Evolutionary conservation across 2,888 invertebrate species (phyloP), one percentile per base, ranked within the genome.

Genomic region (Apotomis turbidana): DNA sequence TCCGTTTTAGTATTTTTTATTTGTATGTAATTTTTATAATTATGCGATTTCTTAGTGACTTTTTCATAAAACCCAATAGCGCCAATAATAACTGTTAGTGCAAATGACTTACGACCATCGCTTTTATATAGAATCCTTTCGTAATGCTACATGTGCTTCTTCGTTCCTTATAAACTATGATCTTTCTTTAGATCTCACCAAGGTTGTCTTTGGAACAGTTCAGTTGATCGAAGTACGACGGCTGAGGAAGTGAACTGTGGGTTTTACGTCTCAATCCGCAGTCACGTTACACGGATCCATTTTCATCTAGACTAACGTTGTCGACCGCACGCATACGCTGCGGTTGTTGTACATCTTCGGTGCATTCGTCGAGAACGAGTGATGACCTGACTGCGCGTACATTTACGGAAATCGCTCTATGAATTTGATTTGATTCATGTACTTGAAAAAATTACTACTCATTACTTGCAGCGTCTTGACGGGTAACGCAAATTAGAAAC

Each of bases 301-400:
- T 85, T 82, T 81, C 78, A 83, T 83, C 78, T 80, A 79, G 80
- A 78, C 79, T 85, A 85, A 83, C 84, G 80, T 81, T 77, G 80
- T 74, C 80, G 78, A 66, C 87, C 87, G 87, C 87, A 87, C 84
- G 79, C 86, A 80, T 77, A 82, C 78, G 76, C 83, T 88, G 87
- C 81, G 87, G 87, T 87, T 83, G 81, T 62, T 79, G 81, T 83
- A 80, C 83, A 83, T 85, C 83, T 83, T 82, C 82, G 81, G 84
- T 80, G 83, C 85, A 84, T 81, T 87, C 85, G 85, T 84, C 84
- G 86, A 78, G 84, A 88, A 86, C 86, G 87, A 80, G 78, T 84
- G 76, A 81, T 83, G 85, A 86, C 85, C 85, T 79, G 77, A 73
- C 76, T 80, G 84, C 82, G 81, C 80, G 78, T 78, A 78, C 76